A percentile compares a stretch with the other conserved stretches of the same genome.
Conservation (phyloP, 2,113 vertebrate genomes). For the Microcebus tavaratra region DNA sequence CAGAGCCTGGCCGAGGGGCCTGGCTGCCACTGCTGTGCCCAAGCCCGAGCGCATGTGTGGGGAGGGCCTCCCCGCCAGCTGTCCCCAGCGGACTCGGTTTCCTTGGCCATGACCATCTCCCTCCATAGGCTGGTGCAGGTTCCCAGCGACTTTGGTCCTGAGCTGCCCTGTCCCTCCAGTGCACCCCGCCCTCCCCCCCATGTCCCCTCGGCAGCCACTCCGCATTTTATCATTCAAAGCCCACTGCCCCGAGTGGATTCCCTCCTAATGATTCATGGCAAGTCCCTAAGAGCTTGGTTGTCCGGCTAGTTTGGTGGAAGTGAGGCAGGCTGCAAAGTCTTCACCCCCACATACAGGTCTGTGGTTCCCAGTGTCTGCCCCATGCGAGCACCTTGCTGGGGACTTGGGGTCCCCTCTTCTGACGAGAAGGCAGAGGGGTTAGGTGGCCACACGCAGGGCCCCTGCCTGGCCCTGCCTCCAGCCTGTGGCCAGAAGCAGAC, state of each 20-base stretch:
- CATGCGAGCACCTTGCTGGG: background rate
- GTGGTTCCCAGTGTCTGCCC: background rate
- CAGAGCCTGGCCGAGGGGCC: too few relatives aligned
- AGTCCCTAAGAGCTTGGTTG: background rate
- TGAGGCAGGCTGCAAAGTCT: too few relatives aligned
- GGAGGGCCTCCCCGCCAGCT: too few relatives aligned
- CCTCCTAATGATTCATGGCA: background rate
- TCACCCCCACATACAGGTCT: too few relatives aligned
- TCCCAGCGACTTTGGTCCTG: rapidly evolving
- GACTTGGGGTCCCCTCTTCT: background rate
- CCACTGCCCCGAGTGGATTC: too few relatives aligned
- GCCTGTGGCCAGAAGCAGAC: too few relatives aligned
- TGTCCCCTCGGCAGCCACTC: rapidly evolving
- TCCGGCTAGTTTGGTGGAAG: background rate
- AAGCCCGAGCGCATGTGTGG: background rate
- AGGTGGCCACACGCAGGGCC: background rate
- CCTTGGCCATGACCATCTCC: background rate
- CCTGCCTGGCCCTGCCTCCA: background rate
- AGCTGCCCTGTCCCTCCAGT: too few relatives aligned
- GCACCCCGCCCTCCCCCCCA: too few relatives aligned
- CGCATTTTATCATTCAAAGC: background rate
- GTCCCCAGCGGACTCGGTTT: rapidly evolving
- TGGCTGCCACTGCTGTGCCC: too few relatives aligned
- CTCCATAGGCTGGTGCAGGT: rapidly evolving
- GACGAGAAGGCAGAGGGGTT: background rate